A percentile compares a stretch with the other conserved stretches of the same genome.
These are phyloP conservation scores for Monodelphis domestica DNA, from an alignment of 2,797 vertebrate genomes.

Conservation along the genomic window DNA sequence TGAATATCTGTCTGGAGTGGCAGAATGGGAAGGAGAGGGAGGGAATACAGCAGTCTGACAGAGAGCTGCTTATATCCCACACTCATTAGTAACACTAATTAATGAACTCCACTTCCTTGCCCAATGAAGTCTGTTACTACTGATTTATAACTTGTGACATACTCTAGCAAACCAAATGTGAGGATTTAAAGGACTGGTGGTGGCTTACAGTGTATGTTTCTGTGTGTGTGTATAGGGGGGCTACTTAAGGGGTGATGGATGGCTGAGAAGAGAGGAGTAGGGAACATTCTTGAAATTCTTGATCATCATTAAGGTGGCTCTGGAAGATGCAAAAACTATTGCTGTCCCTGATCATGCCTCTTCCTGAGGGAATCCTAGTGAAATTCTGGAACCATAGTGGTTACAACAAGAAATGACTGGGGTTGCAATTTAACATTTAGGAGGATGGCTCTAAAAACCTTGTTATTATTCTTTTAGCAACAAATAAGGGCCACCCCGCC, in stretches of 20 bases:
- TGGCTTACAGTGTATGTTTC: constrained; percentile 18
- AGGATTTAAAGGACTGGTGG: constrained; percentile 28
- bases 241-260: too few relatives aligned
- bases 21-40: neutral
- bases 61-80: constrained; percentile 31
- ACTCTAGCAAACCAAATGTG: constrained; percentile 53
- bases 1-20: neutral
- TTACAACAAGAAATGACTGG: constrained; percentile 32
- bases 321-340: constrained; percentile 34
- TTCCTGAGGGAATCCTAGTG: neutral
- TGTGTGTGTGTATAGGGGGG: neutral
- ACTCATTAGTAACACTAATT: constrained; percentile 56
- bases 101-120: constrained; percentile 20
- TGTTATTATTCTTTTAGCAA: constrained; percentile 57
- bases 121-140: constrained; percentile 62
- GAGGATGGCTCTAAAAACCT: constrained; percentile 36
- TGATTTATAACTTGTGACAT: constrained; percentile 50
- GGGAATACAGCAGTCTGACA: neutral
- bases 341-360: neutral
- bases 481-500: neutral
- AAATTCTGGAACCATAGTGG: constrained; percentile 6
- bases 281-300: constrained; percentile 20
- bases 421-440: constrained; percentile 41
- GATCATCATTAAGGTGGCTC: constrained; percentile 9
- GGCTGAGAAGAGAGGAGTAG: neutral